A percentile compares a stretch with the other conserved stretches of the same genome.
Evolutionary conservation across 2,797 vertebrate species (phyloP).

Genomic region (Helicolenus hilgendorfi): DNA sequence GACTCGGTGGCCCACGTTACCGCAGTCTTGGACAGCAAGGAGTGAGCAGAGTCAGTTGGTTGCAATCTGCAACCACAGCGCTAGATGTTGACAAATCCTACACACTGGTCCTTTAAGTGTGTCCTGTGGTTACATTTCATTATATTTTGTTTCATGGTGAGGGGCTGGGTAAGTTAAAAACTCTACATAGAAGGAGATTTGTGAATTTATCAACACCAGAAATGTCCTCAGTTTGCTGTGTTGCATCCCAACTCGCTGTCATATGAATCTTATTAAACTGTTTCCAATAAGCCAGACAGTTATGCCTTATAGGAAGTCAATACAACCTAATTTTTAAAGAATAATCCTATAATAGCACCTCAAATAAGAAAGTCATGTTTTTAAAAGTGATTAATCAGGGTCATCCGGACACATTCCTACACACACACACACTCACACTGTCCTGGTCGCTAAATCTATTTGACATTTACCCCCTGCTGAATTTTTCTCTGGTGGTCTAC

Average conservation of each 20-base stretch:
- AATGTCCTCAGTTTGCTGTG: background rate
- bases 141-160: background rate
- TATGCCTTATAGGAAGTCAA: background rate
- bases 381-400: conserved; percentile 17
- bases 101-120: background rate
- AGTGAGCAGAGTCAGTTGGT: too few species aligned
- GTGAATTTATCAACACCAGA: background rate
- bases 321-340: background rate
- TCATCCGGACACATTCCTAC: conserved; percentile 6
- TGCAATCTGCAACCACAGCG: too few species aligned
- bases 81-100: too few species aligned
- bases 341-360: background rate
- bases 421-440: background rate
- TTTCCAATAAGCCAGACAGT: background rate
- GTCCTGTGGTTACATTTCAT: background rate
- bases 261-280: background rate
- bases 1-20: too few species aligned
- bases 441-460: conserved; percentile 33
- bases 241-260: background rate
- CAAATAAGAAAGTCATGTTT: background rate
- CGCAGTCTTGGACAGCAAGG: too few species aligned
- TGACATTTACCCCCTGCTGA: conserved; percentile 52
- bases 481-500: conserved; percentile 3
- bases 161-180: background rate
- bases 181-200: background rate